phyloP scores from a whole-genome alignment of 2,113 vertebrate species.

The Smithornis capensis region DNA sequence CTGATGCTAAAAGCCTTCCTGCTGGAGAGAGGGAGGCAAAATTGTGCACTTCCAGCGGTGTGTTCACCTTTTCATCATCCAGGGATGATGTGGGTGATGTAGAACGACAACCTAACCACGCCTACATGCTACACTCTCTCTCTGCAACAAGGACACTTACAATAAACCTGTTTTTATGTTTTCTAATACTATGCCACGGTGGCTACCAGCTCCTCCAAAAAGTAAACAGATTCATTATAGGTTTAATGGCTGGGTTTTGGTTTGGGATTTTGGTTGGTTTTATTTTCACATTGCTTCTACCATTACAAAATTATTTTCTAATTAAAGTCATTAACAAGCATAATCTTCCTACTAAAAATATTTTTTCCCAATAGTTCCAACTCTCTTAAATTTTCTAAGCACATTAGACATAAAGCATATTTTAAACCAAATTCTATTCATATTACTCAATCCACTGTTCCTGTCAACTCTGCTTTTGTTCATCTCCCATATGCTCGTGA shows the following conservation, averaged over 20 bases:
- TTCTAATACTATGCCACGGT: neutral
- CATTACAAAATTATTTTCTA: neutral
- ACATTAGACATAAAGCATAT: neutral
- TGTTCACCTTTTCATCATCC: accelerated
- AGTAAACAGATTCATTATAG: neutral
- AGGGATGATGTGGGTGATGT: accelerated
- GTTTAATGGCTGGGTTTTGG: neutral
- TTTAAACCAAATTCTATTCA: neutral
- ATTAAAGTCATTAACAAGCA: neutral
- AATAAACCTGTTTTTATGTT: neutral
- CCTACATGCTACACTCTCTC: accelerated
- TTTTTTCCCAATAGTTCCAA: neutral
- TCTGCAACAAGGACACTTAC: neutral
- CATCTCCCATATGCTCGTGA: neutral
- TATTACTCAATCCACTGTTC: neutral
- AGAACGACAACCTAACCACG: neutral
- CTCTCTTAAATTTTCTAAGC: neutral
- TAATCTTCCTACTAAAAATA: neutral
- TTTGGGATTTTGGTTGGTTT: neutral
- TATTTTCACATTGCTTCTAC: neutral
- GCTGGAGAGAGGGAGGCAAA: neutral
- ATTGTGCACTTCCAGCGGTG: neutral
- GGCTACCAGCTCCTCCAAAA: neutral
- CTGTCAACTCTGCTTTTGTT: neutral
- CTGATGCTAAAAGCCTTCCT: neutral